Percentiles rank a stretch among this genome's conserved stretches.
Conservation (phyloP, 2,797 vertebrate species). For the Potorous gilbertii region DNA sequence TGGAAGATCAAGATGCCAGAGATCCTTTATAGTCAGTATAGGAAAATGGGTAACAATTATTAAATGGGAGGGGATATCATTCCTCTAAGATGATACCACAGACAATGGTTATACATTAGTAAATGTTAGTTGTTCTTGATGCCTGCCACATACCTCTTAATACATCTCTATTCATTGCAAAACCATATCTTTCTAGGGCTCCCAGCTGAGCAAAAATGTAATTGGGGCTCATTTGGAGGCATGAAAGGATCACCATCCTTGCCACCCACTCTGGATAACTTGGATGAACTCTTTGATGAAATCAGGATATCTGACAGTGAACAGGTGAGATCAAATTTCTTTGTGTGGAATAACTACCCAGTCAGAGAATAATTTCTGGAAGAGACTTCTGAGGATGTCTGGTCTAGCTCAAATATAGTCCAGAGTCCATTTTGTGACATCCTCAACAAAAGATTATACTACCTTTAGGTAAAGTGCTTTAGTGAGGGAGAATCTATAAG, state of each 20-base stretch:
- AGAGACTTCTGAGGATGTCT: neutral
- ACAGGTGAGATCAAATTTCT: conserved; percentile 51
- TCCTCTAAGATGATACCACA: neutral
- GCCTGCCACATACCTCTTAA: neutral
- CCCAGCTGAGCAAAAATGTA: fast-evolving
- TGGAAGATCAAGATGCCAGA: neutral
- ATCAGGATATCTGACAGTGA: fast-evolving
- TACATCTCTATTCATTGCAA: neutral
- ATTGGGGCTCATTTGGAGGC: fast-evolving
- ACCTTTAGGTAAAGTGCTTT: neutral
- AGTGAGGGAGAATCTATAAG: neutral
- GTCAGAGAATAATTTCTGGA: neutral
- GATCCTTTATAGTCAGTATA: neutral
- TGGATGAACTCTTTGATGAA: neutral
- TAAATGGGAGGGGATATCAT: neutral
- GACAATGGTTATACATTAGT: neutral
- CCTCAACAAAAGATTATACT: neutral
- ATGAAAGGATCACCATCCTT: neutral
- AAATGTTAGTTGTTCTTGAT: neutral
- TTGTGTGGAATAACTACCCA: fast-evolving
- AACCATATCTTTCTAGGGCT: conserved; percentile 33
- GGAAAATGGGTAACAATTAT: neutral
- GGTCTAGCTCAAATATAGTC: neutral
- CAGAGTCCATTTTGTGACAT: neutral
- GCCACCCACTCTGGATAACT: neutral